Evolutionary conservation across 2,797 vertebrate genomes (phyloP).

Genomic region (Sebastiscus albofasciatus): DNA sequence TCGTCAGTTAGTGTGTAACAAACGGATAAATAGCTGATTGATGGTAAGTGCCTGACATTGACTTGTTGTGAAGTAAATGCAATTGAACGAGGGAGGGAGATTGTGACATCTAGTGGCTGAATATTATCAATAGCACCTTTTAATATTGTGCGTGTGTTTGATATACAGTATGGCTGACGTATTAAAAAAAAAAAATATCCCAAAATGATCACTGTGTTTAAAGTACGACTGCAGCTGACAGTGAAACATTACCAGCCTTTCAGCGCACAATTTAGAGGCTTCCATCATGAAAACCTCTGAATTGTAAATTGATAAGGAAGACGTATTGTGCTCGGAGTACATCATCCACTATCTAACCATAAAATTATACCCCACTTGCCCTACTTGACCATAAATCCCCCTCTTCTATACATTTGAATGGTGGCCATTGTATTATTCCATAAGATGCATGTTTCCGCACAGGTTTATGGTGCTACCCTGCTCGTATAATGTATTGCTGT

Average conservation of each 20-base stretch:
- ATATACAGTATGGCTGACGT: not conserved
- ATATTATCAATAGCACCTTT: no score
- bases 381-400: constrained; percentile 65
- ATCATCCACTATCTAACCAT: constrained; percentile 73
- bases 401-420: constrained; percentile 69
- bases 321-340: constrained; percentile 57
- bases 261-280: constrained; percentile 3
- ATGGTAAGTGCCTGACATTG: no score
- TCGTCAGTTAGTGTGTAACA: no score
- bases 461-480: constrained; percentile 67
- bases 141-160: not conserved
- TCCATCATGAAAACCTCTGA: constrained; percentile 46
- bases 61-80: no score
- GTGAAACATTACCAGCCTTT: constrained; percentile 4
- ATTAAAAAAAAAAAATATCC: not conserved
- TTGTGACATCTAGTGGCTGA: no score
- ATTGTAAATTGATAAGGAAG: constrained; percentile 67
- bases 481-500: constrained; percentile 56
- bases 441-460: constrained; percentile 61
- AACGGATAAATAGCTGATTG: no score
- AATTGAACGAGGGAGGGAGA: no score
- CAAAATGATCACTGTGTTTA: constrained; percentile 6
- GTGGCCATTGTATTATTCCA: constrained; percentile 73
- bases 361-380: constrained; percentile 69
- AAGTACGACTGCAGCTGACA: constrained; percentile 5